Evolutionary conservation across 2,797 vertebrate genomes (phyloP).

Genomic region (Sebastes melanostomus): DNA sequence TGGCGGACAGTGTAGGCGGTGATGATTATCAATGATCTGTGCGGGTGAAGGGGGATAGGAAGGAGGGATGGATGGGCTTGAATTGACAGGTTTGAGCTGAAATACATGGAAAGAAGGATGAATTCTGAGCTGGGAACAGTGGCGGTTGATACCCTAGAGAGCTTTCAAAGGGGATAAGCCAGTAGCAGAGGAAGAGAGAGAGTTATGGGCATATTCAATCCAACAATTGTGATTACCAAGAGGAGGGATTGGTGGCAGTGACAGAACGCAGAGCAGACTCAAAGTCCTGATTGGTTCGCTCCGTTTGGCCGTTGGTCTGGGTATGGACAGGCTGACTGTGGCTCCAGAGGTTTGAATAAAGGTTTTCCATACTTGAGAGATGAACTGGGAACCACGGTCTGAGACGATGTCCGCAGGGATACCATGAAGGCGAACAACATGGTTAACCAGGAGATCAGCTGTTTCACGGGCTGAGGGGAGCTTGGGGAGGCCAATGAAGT

Average conservation of each 20-base stretch:
- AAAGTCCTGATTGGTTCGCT: background rate
- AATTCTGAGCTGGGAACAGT: too few relatives aligned
- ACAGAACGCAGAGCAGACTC: background rate
- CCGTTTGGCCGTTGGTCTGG: background rate
- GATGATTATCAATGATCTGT: too few relatives aligned
- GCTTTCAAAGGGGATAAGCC: too few relatives aligned
- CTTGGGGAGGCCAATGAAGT: background rate
- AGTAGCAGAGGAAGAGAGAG: too few relatives aligned
- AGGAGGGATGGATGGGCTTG: too few relatives aligned
- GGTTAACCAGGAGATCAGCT: background rate
- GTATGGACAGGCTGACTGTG: background rate
- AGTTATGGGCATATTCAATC: too few relatives aligned
- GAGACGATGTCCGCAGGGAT: background rate
- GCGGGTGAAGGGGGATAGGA: too few relatives aligned
- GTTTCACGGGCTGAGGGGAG: background rate
- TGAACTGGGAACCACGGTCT: background rate
- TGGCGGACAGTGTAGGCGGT: too few relatives aligned
- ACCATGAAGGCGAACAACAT: background rate
- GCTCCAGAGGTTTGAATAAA: background rate
- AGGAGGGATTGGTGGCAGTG: background rate
- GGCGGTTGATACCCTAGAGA: too few relatives aligned
- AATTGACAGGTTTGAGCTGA: too few relatives aligned
- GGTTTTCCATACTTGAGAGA: background rate
- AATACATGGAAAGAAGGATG: too few relatives aligned
- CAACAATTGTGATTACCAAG: too few relatives aligned